A percentile compares a stretch with the other conserved stretches of the same genome.
phyloP scores from a whole-genome alignment of 1,140 invertebrate genomes.

The Sipha flava region DNA sequence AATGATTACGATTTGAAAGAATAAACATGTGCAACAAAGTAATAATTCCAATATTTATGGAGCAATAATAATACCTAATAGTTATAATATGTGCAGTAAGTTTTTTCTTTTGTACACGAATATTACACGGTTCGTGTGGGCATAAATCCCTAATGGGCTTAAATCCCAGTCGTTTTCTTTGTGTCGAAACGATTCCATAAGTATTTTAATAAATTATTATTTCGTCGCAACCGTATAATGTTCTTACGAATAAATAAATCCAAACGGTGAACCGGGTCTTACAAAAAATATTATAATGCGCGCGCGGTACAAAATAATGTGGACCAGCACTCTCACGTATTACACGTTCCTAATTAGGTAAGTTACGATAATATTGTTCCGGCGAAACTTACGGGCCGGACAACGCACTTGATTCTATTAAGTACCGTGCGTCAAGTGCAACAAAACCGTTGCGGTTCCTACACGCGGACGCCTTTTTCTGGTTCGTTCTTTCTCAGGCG shows the following conservation, averaged over 20 bases:
- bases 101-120: neutral
- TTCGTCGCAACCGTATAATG: neutral
- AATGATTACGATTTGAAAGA: neutral
- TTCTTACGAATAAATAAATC: neutral
- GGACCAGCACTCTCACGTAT: neutral
- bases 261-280: neutral
- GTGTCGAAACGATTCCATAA: neutral
- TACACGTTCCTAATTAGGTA: neutral
- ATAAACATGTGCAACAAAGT: neutral
- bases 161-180: neutral
- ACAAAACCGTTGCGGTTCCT: neutral
- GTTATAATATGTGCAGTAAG: neutral
- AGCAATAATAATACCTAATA: neutral
- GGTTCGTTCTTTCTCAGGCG: neutral
- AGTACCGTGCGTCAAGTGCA: neutral
- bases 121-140: neutral
- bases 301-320: neutral
- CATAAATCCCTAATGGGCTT: conserved; percentile 2
- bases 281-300: neutral
- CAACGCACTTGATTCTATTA: neutral
- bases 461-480: neutral
- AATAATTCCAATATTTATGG: conserved; percentile 13
- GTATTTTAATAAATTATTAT: neutral
- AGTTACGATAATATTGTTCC: neutral
- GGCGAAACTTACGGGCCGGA: neutral